Conservation (phyloP, 2,113 vertebrate species). For the Rhegmatorhina hoffmannsi region DNA sequence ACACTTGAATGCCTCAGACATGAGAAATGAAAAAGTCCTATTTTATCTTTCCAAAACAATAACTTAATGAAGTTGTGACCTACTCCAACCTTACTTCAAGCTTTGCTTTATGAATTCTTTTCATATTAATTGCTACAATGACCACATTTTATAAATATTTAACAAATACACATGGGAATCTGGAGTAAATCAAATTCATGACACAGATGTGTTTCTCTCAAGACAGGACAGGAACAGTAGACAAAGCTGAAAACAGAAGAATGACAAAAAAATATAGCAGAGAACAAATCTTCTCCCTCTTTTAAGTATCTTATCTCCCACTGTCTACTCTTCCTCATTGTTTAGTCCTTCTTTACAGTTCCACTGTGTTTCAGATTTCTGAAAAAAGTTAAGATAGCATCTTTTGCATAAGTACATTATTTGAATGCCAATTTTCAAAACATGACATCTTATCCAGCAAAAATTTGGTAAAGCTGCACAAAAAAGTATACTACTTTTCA, state of each 20-base stretch:
- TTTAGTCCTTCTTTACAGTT: neutral
- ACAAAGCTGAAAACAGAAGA: neutral
- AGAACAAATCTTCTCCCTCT: neutral
- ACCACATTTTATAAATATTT: neutral
- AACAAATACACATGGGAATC: neutral
- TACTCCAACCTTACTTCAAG: neutral
- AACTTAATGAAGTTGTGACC: neutral
- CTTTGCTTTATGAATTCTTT: neutral
- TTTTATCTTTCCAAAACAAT: neutral
- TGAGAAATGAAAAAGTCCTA: neutral
- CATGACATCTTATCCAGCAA: neutral
- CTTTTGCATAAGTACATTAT: neutral
- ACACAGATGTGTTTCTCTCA: neutral
- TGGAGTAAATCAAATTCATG: neutral
- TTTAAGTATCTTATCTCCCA: neutral
- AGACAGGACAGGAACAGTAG: neutral
- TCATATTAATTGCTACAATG: neutral
- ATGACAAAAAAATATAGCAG: neutral
- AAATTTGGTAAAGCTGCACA: neutral
- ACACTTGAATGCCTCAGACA: neutral
- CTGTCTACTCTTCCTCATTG: neutral
- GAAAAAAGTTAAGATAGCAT: neutral
- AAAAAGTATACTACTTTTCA: neutral
- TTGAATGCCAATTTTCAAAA: neutral
- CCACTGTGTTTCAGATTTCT: neutral